Base-by-base conservation (phyloP, 2,113 vertebrate genomes). In the Macheiramphus alcinus region DNA sequence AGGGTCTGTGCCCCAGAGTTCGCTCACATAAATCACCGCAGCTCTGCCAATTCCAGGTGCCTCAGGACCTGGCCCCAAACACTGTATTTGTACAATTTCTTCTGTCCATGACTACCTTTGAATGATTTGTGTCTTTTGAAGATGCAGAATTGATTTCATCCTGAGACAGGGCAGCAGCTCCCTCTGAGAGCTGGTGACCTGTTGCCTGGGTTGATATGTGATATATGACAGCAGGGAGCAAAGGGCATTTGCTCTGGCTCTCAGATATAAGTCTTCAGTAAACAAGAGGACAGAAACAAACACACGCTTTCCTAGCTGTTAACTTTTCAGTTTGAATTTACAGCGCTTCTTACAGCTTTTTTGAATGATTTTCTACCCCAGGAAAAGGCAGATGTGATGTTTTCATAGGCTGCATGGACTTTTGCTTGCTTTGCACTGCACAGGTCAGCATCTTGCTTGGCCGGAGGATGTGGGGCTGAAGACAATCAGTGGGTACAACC, bases 401-500 rank as follows among this genome's bases (percentile, higher is more conserved):
- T 78, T 79, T 50, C 56, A 34, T 14, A 56, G 66, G 36, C 45
- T 62, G 55, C 11, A 3, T 2, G 3, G 45, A 26, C 13, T 76
- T n/a, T 34, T 3, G 3, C 63, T 63, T 48, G 53, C 40, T 95
- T 87, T 62, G 65, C 22, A 27, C 34, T 11, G 32, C 0, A 0
- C 13, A 9, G 27, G 26, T n/a, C 0, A 0, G 58, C 63, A 61
- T 23, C 36, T 81, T 27, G 10, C 70, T 67, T 5, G 3, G 45
- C 55, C 1, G 1, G 47, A 61, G 8, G 40, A 16, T 0, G 0
- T 16, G 14, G 11, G 42, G 66, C 59, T 79, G 66, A n/a, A 75
- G 38, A 66, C 32, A 25, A 20, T 32, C 65, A 25, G 9, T 21
- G 56, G 55, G 6, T 25, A 45, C 29, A 59, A 43, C 6, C 42